Evolutionary conservation across 2,113 vertebrate species (phyloP).

Genomic region (Pygathrix nemaeus): DNA sequence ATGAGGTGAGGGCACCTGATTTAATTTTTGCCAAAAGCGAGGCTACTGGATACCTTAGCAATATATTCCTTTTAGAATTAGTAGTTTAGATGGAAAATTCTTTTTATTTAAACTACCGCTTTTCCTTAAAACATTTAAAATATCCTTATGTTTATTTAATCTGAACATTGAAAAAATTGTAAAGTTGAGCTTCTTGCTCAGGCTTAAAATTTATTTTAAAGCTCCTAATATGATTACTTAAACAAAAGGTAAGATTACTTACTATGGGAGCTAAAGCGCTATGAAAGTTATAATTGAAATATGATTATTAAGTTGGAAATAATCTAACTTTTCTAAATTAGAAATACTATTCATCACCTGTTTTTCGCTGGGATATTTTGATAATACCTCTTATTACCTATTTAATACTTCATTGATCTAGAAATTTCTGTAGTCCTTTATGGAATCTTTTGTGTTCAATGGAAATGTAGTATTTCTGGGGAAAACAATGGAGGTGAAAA

Average conservation of each 20-base stretch:
- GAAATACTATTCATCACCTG: slow-evolving; percentile 2
- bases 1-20: slow-evolving; percentile 91
- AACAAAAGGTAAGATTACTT: slow-evolving; percentile 16
- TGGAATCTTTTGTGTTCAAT: neutral
- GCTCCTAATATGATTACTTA: neutral
- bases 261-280: neutral
- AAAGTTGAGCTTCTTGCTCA: neutral
- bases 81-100: neutral
- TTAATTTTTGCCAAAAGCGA: slow-evolving; percentile 9
- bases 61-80: neutral
- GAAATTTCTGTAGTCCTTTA: neutral
- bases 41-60: neutral
- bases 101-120: neutral
- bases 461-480: neutral
- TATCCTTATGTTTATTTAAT: slow-evolving; percentile 37
- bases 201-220: slow-evolving; percentile 46
- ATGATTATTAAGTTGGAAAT: slow-evolving; percentile 29
- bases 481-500: neutral
- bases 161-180: neutral
- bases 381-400: neutral
- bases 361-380: slow-evolving; percentile 31
- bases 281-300: slow-evolving; percentile 30
- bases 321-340: slow-evolving; percentile 49
- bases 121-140: slow-evolving; percentile 37
- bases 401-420: neutral